Evolutionary conservation across 2,888 invertebrate genomes (phyloP), one percentile per base, ranked within the genome.

Genomic region (Synergus japonicus): DNA sequence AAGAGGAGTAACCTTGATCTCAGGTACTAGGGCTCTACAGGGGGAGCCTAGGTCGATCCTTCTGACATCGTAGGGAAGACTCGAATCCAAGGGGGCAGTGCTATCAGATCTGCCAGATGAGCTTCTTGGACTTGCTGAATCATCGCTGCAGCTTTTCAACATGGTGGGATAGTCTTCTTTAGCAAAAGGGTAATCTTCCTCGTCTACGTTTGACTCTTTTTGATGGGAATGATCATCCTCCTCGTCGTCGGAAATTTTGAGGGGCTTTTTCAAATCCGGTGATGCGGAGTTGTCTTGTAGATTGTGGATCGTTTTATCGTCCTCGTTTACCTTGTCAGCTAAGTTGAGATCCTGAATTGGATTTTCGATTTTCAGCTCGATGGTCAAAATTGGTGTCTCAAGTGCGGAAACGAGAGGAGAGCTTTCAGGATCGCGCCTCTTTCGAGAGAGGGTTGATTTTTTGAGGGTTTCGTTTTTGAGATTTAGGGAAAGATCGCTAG

Each of bases 381-480:
- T 94, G 79, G 93, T 90, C 81, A 93, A 92, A 0, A 93, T 93
- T 92, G 79, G 18, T 93, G 93, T 12, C 92, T 93, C 86, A 92
- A 93, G 89, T 93, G 93, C 88, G 93, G 92, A 90, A 93, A 93
- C 79, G 83, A 86, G 92, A 86, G 85, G 85, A 93, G 92, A 84
- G 93, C 93, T 93, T 83, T 93, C 92, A 83, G 93, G 78, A 93
- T 91, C 82, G 93, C 90, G 93, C 90, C 85, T 93, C 93, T 77
- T 84, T 90, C 87, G 93, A 92, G 85, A 92, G 92, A 77, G 91
- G 89, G 43, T 92, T 92, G n/a, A 64, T 8, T 82, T 83, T 81
- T 86, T 83, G 76, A 83, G 83, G 84, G 84, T 84, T 76, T 88
- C 86, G 86, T 89, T 86, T 85, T 85, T 86, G 83, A 89, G 86